Percentiles rank a stretch among this genome's conserved stretches.
These are phyloP conservation scores for Gymnothorax javanicus DNA, from an alignment of 2,797 vertebrate genomes.

Conservation along the genomic window DNA sequence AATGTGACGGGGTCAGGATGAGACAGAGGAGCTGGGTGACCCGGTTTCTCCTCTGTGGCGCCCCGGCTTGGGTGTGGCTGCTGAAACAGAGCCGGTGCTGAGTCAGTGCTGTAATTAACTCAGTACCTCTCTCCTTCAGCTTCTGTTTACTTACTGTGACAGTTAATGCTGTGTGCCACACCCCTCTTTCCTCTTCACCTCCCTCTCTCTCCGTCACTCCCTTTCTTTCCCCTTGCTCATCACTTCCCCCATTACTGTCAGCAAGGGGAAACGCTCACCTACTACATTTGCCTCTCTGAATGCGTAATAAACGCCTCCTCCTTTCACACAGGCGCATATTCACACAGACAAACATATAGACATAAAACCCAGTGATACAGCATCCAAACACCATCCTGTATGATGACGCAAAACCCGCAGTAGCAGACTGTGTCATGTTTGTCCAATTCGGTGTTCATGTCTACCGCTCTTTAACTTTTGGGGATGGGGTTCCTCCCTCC, in stretches of 20 bases:
- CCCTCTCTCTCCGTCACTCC: neutral
- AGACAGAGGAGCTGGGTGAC: neutral
- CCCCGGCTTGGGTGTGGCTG: neutral
- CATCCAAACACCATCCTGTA: neutral
- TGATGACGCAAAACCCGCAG: neutral
- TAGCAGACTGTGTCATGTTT: neutral
- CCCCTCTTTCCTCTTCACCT: neutral
- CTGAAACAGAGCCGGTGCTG: neutral
- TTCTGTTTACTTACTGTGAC: neutral
- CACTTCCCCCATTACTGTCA: neutral
- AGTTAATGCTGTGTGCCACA: neutral
- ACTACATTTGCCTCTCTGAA: neutral
- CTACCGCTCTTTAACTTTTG: neutral
- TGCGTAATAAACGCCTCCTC: neutral
- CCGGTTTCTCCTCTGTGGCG: neutral
- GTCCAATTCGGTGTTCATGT: neutral
- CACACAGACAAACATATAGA: slow-evolving; percentile 2
- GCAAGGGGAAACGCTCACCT: neutral
- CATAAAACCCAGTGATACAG: neutral
- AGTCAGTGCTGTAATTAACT: neutral
- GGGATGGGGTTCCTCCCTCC: neutral
- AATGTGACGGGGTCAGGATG: neutral
- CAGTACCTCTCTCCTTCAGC: neutral
- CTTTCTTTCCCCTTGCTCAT: neutral
- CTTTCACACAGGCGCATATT: neutral